Evolutionary conservation across 92 coral and sea anemone species (phyloP), one percentile per base, ranked within the genome.

Genomic region (Micromussa lordhowensis): DNA sequence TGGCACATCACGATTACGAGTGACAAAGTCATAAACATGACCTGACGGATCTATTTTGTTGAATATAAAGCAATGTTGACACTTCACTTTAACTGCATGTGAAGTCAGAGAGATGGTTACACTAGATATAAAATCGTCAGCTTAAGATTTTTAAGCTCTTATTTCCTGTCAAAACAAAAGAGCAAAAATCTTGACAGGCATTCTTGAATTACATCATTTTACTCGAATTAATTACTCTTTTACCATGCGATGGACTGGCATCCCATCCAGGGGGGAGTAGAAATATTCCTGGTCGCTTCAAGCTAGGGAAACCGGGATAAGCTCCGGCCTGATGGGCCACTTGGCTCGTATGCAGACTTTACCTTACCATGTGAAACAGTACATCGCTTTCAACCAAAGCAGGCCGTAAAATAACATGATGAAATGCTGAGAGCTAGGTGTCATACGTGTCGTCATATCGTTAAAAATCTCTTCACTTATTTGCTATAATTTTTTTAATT

Each of bases 121-220:
- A 58, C 49, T 54, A 53, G 70, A 80, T 32, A 34, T 61, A 48
- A 31, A 5, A 14, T 10, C 53, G 18, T 15, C 3, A 26, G 77
- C 10, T n/a, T 32, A 17, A 73, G 49, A 73, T 14, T n/a, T 44
- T 61, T 36, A 31, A 80, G 35, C 24, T 38, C 1, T 66, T 64
- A 49, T 81, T 81, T 66, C 9, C 73, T 73, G 35, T 73, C 26
- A 73, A 22, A 32, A 38, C 24, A 81, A 75, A 81, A 81, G 35
- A 12, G 26, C 18, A 15, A 32, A 40, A n/a, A 3, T 40, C 1
- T 24, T 81, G 35, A 35, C 36, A 13, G 2, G 35, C 58, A n/a
- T 55, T 79, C 69, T 51, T 54, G 24, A 10, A 18, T 57, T 18
- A 55, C 64, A 79, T 79, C 0, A 30, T 18, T 26, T 66, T 26